phyloP scores from a whole-genome alignment of 2,888 invertebrate species.

The Strigamia transsilvanica region DNA sequence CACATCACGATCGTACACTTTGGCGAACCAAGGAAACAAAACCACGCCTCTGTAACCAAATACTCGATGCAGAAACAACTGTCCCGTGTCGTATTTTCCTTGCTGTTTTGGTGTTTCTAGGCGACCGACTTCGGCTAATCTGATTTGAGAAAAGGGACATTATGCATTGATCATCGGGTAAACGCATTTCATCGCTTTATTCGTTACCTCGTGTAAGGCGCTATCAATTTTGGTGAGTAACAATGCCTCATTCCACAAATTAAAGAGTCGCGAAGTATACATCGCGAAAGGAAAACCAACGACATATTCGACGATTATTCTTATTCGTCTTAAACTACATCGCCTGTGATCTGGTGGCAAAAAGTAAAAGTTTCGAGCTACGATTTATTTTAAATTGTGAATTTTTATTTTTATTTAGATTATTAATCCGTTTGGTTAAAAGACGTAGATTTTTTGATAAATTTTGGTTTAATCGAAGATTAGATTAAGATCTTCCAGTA shows the following conservation, averaged over 20 bases:
- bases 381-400: too few species aligned
- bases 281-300: neutral
- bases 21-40: slow-evolving; percentile 94
- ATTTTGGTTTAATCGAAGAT: too few species aligned
- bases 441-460: too few species aligned
- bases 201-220: slow-evolving; percentile 42
- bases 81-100: slow-evolving; percentile 95
- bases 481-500: too few species aligned
- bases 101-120: slow-evolving; percentile 84
- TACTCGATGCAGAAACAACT: slow-evolving; percentile 90
- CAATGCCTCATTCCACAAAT: neutral
- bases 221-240: slow-evolving; percentile 13
- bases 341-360: too few species aligned
- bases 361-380: too few species aligned
- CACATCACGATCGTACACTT: slow-evolving; percentile 92
- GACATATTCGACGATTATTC: neutral
- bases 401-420: too few species aligned
- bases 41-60: slow-evolving; percentile 98
- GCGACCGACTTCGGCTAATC: slow-evolving; percentile 93
- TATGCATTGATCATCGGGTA: neutral
- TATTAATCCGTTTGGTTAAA: too few species aligned
- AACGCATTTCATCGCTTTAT: neutral
- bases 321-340: too few species aligned
- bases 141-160: slow-evolving; percentile 62
- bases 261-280: slow-evolving; percentile 1